phyloP scores from a whole-genome alignment of 2,113 vertebrate species.

The Taxidea taxus region DNA sequence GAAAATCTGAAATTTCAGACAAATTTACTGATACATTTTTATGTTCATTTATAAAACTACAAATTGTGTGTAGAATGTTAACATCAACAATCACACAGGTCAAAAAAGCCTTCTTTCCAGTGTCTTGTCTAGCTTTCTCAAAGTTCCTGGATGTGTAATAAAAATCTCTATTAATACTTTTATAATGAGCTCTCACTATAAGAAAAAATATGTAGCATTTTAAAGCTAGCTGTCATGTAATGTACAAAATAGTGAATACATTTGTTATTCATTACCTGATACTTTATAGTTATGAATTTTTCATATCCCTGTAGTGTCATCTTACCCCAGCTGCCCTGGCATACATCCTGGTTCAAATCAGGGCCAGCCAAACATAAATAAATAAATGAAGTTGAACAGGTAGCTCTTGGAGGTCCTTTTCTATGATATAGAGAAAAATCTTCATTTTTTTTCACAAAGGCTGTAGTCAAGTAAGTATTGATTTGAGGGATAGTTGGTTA shows the following conservation, averaged over 20 bases:
- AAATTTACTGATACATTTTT: conserved; percentile 14
- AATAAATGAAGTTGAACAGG: conserved; percentile 58
- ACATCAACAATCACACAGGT: not conserved
- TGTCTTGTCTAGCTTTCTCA: not conserved
- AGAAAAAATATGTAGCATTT: conserved; percentile 25
- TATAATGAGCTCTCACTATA: conserved; percentile 4
- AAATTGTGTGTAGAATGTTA: conserved; percentile 25
- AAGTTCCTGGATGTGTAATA: conserved; percentile 26
- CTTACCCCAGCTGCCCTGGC: conserved; percentile 49
- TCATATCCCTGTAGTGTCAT: conserved; percentile 55
- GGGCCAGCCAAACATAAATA: conserved; percentile 60
- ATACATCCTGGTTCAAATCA: conserved; percentile 54
- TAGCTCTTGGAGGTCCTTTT: conserved; percentile 22
- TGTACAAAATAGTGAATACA: conserved; percentile 48
- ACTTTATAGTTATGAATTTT: conserved; percentile 64
- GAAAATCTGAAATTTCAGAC: conserved; percentile 16
- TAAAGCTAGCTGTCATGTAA: conserved; percentile 46
- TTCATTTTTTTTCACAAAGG: not conserved
- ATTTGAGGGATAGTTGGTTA: not conserved
- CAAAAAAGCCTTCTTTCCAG: not conserved
- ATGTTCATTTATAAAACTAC: conserved; percentile 22
- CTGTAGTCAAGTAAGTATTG: not conserved
- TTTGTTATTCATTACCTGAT: conserved; percentile 64
- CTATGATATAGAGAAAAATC: not conserved
- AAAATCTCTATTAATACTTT: conserved; percentile 62